phyloP scores from a whole-genome alignment of 1,140 invertebrate genomes.

The Psilanteris sp. region DNA sequence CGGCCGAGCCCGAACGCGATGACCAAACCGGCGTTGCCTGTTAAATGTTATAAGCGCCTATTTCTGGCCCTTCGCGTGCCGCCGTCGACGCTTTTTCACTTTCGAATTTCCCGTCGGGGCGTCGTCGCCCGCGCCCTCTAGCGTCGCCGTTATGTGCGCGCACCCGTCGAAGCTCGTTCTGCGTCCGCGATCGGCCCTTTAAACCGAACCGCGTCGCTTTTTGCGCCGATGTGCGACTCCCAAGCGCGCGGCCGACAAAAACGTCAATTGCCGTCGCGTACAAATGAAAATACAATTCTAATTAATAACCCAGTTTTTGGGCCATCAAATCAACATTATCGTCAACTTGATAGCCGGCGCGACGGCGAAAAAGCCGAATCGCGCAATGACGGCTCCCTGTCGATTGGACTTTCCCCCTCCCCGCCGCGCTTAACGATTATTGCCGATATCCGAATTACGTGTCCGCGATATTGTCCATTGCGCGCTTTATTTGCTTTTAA shows the following conservation, averaged over 20 bases:
- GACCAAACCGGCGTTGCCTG: no score
- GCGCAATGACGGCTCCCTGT: constrained; percentile 6
- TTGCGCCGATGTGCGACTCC: no score
- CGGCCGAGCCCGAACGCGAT: constrained; percentile 6
- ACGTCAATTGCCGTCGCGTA: no score
- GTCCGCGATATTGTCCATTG: constrained; percentile 23
- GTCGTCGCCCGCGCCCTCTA: no score
- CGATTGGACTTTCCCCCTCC: constrained; percentile 15
- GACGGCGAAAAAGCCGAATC: constrained; percentile 9
- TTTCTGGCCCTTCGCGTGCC: constrained; percentile 19
- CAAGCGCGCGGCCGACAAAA: no score
- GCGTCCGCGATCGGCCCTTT: no score
- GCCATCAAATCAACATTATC: constrained; percentile 35
- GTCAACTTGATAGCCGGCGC: constrained; percentile 17
- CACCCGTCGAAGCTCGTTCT: no score
- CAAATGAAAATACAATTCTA: constrained; percentile 22
- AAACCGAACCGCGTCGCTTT: no score
- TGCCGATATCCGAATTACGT: constrained; percentile 26
- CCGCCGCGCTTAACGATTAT: constrained; percentile 30
- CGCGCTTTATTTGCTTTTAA: constrained; percentile 47
- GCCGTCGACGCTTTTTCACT: no score
- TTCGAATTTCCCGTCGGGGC: no score
- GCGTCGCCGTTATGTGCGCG: no score
- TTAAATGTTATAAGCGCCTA: constrained; percentile 28
- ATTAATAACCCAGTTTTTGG: constrained; percentile 26